These are phyloP conservation scores for Calliphora vicina DNA, from an alignment of 1,140 invertebrate genomes.

Conservation along the genomic window DNA sequence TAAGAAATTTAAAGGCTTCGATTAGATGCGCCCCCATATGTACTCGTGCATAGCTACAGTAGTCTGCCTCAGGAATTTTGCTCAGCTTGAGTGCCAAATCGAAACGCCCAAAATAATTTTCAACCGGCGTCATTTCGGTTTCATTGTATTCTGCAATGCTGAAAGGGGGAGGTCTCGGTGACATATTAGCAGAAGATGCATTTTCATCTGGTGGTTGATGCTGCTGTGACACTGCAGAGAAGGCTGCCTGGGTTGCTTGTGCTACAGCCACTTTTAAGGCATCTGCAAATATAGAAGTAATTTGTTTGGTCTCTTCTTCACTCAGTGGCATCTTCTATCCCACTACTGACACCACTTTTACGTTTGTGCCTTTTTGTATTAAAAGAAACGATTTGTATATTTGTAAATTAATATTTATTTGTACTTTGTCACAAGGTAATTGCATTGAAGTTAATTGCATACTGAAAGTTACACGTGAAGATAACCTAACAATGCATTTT, in stretches of 20 bases:
- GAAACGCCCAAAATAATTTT: neutral
- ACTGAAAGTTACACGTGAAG: too few species aligned
- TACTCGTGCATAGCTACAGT: neutral
- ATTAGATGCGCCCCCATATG: neutral
- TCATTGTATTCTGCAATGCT: neutral
- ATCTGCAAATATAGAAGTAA: neutral
- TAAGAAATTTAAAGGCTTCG: neutral
- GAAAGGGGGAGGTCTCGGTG: neutral
- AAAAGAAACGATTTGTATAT: too few species aligned
- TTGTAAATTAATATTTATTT: too few species aligned
- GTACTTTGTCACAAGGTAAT: too few species aligned
- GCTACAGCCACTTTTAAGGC: neutral
- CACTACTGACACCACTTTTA: neutral
- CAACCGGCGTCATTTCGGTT: neutral
- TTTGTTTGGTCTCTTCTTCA: neutral
- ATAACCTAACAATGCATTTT: too few species aligned
- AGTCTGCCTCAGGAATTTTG: neutral
- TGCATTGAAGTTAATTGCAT: too few species aligned
- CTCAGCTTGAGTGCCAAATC: neutral
- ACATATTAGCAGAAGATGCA: neutral
- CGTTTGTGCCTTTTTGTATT: too few species aligned
- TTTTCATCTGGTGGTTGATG: neutral
- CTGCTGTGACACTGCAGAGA: neutral
- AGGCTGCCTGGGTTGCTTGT: neutral
- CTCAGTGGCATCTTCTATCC: neutral